Percentiles rank a stretch among this genome's conserved stretches.
Evolutionary conservation across 2,797 vertebrate genomes (phyloP).

Genomic region (Crocidura indochinensis): DNA sequence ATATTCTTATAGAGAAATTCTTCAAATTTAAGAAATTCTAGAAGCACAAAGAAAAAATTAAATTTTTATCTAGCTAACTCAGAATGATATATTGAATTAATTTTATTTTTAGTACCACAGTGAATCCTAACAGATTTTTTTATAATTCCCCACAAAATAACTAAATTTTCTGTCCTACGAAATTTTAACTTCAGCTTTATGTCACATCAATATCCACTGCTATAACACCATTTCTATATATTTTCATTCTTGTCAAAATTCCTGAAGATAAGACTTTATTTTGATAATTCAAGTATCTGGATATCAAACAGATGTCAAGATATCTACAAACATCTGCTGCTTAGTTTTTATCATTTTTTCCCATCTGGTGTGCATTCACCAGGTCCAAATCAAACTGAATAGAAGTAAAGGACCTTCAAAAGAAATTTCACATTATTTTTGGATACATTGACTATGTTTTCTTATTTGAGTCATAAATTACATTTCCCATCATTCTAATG

Average conservation of each 20-base stretch:
- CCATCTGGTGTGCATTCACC: slow-evolving; percentile 80
- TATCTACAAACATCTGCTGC: slow-evolving; percentile 80
- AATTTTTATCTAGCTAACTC: slow-evolving; percentile 46
- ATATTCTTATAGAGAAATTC: slow-evolving; percentile 10
- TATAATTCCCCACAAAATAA: slow-evolving; percentile 44
- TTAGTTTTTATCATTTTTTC: slow-evolving; percentile 75
- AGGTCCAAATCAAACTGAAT: slow-evolving; percentile 72
- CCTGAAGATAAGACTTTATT: slow-evolving; percentile 76
- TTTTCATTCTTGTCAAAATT: slow-evolving; percentile 78
- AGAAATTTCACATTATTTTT: slow-evolving; percentile 72
- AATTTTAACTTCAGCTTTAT: slow-evolving; percentile 57
- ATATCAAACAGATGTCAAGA: slow-evolving; percentile 81
- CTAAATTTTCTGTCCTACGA: slow-evolving; percentile 34
- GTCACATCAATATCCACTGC: slow-evolving; percentile 44
- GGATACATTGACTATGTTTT: slow-evolving; percentile 60
- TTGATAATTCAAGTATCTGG: slow-evolving; percentile 80
- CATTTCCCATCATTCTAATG: slow-evolving; percentile 18
- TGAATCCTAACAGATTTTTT: slow-evolving; percentile 18
- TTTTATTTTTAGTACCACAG: slow-evolving; percentile 27
- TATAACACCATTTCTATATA: slow-evolving; percentile 52
- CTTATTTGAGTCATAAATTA: slow-evolving; percentile 24
- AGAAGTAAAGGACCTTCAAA: slow-evolving; percentile 76
- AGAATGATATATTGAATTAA: neutral
- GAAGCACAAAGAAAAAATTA: slow-evolving; percentile 13
- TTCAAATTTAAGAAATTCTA: slow-evolving; percentile 12